A percentile compares a stretch with the other conserved stretches of the same genome.
Conservation (phyloP, 2,113 vertebrate species). For the Sisor rabdophorus region DNA sequence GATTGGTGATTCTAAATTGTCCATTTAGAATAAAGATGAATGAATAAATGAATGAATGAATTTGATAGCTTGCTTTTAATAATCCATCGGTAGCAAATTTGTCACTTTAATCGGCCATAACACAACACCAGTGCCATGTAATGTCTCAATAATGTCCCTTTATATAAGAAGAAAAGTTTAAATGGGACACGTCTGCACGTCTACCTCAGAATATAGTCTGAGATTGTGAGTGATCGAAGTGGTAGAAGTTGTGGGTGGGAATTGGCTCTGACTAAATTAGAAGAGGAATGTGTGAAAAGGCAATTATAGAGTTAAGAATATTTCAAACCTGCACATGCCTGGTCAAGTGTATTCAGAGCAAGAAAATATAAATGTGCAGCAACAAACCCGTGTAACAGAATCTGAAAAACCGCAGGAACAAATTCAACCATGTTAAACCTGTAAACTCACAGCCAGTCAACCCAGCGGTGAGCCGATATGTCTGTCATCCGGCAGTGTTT, state of each 20-base stretch:
- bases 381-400: background rate
- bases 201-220: background rate
- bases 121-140: background rate
- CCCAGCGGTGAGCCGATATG: background rate
- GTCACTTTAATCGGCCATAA: background rate
- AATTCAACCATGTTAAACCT: background rate
- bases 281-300: slow-evolving; percentile 7
- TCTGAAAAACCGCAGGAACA: background rate
- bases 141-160: background rate
- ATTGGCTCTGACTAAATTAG: background rate
- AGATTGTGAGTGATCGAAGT: background rate
- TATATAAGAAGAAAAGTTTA: background rate
- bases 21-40: no score
- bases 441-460: background rate
- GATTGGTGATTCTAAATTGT: no score
- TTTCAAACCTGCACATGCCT: background rate
- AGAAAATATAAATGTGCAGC: background rate
- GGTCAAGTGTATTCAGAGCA: background rate
- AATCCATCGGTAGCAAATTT: background rate
- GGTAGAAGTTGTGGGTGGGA: background rate
- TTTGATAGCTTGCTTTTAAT: background rate
- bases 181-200: background rate
- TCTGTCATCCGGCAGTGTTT: background rate
- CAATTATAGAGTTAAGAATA: background rate
- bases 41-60: no score